A percentile compares a stretch with the other conserved stretches of the same genome.
phyloP scores from a whole-genome alignment of 1,140 invertebrate species.

The Bemisia tabaci region DNA sequence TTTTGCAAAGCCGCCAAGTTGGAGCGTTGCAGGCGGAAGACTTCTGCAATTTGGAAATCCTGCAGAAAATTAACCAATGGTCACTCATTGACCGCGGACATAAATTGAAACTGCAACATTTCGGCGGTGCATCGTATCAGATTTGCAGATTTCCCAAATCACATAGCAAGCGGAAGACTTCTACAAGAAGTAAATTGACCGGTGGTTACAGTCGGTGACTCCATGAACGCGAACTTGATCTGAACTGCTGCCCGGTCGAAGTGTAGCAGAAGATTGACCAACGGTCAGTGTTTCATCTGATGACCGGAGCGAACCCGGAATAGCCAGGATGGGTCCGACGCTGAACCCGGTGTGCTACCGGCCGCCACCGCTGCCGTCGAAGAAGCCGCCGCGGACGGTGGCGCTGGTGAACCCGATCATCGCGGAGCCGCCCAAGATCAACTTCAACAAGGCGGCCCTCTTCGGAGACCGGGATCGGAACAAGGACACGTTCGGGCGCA shows the following conservation, averaged over 20 bases:
- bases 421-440: background rate
- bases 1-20: too few species aligned
- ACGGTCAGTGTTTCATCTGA: background rate
- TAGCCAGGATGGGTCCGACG: background rate
- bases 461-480: background rate
- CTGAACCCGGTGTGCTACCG: background rate
- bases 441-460: background rate
- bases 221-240: background rate
- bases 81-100: too few species aligned
- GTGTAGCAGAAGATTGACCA: background rate
- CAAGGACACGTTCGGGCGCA: background rate
- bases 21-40: too few species aligned
- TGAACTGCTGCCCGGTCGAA: background rate
- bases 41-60: too few species aligned
- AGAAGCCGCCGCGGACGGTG: background rate
- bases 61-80: too few species aligned
- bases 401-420: background rate
- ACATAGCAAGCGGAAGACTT: background rate
- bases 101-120: too few species aligned
- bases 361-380: background rate
- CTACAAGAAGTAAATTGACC: background rate
- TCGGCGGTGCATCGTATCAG: too few species aligned
- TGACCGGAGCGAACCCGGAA: too few species aligned
- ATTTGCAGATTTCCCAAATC: background rate
- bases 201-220: background rate